Base-by-base conservation (phyloP, 2,888 invertebrate species). In the Ceramica pisi region DNA sequence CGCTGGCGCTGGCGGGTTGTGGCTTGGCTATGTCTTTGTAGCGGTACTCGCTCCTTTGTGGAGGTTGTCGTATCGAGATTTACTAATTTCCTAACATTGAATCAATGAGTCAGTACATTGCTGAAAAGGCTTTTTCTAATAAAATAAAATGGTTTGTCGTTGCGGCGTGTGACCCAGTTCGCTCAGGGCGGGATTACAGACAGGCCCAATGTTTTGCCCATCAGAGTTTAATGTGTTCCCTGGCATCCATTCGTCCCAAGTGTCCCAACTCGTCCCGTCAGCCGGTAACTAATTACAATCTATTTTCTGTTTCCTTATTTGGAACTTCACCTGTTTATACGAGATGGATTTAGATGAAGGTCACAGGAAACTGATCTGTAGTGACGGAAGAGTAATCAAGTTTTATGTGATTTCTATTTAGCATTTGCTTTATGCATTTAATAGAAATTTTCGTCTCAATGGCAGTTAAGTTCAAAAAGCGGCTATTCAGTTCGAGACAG, bases 261-360 rank as follows among this genome's bases (percentile, higher is more conserved):
- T 51, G 55, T 70, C 55, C 55, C 48, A 26, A 68, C 82, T 81
- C 86, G 74, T 86, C 85, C 86, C 88, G 81, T 82, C 82, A 83
- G 83, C 84, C 86, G 83, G 81, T 86, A 88, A 90, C 91, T 91
- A 91, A 93, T 92, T 92, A 90, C 81, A 89, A 91, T 89, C 88
- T 89, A 89, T 90, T 89, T 86, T 85, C 86, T 83, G 81, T 86
- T 86, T 85, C 82, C 64, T 72, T 73, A 78, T 84, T 76, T 83
- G 79, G 71, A 73, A 79, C 69, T 75, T 75, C 61, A 78, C 73
- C 69, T 77, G 75, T 70, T 75, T 72, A 16, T 67, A 59, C 38
- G 41, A 62, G 9, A 77, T 44, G 41, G 23, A 60, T 70, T 79
- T 64, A 55, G 55, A 69, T 51, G 57, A 50, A 72, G 71, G n/a